Evolutionary conservation across 35 echinoderm and acorn worm genomes (phyloP).

Genomic region (Hemicentrotus pulcherrimus): DNA sequence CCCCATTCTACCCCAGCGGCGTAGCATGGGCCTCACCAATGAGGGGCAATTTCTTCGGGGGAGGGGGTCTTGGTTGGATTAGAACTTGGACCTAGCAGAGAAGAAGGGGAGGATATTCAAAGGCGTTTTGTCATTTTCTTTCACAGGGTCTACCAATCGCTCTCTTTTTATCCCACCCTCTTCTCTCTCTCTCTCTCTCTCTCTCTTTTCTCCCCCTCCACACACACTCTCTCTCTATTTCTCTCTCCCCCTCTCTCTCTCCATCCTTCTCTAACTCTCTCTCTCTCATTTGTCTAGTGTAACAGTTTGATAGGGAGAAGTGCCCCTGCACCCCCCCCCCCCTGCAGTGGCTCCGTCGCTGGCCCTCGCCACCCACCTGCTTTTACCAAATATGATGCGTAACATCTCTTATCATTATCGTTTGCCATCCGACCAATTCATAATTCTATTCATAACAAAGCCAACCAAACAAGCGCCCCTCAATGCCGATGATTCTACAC

Average conservation of each 20-base stretch:
- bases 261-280: too few species aligned
- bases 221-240: neutral
- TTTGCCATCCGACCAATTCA: neutral
- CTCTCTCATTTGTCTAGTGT: too few species aligned
- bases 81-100: neutral
- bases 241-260: neutral
- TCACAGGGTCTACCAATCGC: too few species aligned
- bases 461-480: neutral
- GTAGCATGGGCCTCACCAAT: neutral
- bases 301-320: neutral
- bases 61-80: neutral
- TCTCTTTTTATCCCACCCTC: too few species aligned
- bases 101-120: too few species aligned
- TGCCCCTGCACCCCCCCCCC: neutral
- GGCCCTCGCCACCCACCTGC: neutral
- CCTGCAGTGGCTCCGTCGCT: neutral
- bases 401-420: neutral
- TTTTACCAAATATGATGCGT: neutral
- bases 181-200: neutral
- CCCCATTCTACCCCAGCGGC: neutral
- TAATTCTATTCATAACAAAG: conserved; percentile 7
- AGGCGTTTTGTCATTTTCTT: too few species aligned
- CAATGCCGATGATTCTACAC: neutral
- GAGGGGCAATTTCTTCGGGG: neutral
- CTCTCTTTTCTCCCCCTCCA: neutral